A percentile compares a stretch with the other conserved stretches of the same genome.
phyloP scores from a whole-genome alignment of 2,797 vertebrate genomes.

The Artibeus lituratus region DNA sequence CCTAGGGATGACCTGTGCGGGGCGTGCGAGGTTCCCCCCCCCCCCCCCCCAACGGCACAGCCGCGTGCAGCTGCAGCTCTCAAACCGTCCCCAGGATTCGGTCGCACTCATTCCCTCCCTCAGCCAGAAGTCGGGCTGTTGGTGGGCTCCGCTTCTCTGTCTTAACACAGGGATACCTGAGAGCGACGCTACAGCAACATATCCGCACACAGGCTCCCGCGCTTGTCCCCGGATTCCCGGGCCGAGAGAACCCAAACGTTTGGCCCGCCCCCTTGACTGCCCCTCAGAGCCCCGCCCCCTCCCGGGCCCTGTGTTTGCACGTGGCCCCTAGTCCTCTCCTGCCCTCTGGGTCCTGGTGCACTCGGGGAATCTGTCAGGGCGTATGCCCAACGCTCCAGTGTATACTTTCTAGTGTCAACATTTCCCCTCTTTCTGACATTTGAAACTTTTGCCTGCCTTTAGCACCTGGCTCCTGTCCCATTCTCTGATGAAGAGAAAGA shows the following conservation, averaged over 20 bases:
- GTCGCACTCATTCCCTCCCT: too few relatives aligned
- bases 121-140: not conserved
- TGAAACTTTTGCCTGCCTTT: not conserved
- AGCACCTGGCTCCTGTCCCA: not conserved
- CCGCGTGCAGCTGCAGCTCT: rapidly evolving
- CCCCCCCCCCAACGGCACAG: too few relatives aligned
- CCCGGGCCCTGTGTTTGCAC: rapidly evolving
- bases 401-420: not conserved
- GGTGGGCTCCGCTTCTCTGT: not conserved
- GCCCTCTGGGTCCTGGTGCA: not conserved
- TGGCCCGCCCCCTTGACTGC: too few relatives aligned
- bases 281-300: not conserved
- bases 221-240: not conserved
- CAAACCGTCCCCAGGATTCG: not conserved
- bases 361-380: not conserved
- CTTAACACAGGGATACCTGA: not conserved
- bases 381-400: not conserved
- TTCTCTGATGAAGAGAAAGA: not conserved
- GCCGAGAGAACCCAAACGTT: not conserved
- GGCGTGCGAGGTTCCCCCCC: too few relatives aligned
- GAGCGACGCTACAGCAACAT: rapidly evolving
- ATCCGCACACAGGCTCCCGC: not conserved
- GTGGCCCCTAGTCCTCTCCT: not conserved
- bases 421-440: not conserved
- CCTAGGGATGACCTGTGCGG: rapidly evolving